A percentile compares a stretch with the other conserved stretches of the same genome.
phyloP scores from a whole-genome alignment of 2,113 vertebrate genomes.

The Calypte anna region DNA sequence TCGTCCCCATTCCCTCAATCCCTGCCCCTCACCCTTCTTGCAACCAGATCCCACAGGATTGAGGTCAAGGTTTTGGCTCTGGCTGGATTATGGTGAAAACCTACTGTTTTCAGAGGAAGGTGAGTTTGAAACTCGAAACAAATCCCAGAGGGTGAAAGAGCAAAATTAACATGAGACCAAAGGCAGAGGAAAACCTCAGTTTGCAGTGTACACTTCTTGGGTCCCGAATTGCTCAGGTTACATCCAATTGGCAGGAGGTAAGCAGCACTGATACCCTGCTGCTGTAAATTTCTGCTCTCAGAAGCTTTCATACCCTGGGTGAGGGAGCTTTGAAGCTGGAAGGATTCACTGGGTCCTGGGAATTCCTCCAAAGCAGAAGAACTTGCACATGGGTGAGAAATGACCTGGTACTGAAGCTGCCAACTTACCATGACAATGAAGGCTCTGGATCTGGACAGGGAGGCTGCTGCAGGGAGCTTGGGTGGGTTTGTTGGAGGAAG shows the following conservation, averaged over 20 bases:
- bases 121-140: neutral
- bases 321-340: neutral
- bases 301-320: neutral
- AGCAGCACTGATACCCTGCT: neutral
- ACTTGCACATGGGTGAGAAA: neutral
- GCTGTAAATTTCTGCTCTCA: neutral
- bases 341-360: neutral
- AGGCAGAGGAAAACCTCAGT: neutral
- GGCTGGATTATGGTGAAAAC: neutral
- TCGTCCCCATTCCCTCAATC: neutral
- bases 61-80: neutral
- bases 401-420: neutral
- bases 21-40: neutral
- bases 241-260: neutral
- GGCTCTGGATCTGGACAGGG: neutral
- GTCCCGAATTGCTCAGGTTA: neutral
- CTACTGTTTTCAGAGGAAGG: neutral
- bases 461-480: neutral
- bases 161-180: neutral
- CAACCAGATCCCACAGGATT: neutral
- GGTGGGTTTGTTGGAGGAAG: neutral
- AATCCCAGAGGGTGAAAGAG: neutral
- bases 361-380: neutral
- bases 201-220: accelerated
- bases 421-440: neutral